These are phyloP conservation scores for Thermophis baileyi DNA, from an alignment of 2,113 vertebrate genomes.

Conservation along the genomic window DNA sequence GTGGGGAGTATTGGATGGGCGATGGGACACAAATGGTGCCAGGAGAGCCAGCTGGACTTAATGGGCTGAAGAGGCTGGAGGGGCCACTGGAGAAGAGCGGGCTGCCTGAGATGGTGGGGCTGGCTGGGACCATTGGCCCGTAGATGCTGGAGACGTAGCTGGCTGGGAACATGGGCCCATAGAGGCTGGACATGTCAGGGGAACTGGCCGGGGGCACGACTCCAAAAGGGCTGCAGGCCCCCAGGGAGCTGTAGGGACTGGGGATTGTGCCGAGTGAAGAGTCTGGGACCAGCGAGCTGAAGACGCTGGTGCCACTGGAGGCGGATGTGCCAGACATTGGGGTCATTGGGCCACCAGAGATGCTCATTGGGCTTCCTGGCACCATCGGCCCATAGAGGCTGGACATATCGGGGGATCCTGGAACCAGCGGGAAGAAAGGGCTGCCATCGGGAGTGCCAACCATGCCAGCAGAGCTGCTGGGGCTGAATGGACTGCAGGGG, in stretches of 20 bases:
- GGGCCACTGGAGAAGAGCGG: background rate
- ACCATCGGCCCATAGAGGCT: background rate
- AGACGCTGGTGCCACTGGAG: too few relatives aligned
- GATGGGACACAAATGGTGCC: background rate
- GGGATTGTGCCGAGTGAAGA: rapidly evolving
- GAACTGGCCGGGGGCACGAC: rapidly evolving
- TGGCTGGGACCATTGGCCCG: background rate
- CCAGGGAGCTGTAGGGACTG: background rate
- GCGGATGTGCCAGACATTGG: too few relatives aligned
- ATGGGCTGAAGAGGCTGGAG: background rate
- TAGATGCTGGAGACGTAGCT: background rate
- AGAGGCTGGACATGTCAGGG: background rate
- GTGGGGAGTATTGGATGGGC: background rate
- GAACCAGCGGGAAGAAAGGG: background rate
- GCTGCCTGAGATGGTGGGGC: background rate
- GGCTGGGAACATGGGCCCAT: background rate
- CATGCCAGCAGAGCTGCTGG: background rate
- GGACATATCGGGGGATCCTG: background rate
- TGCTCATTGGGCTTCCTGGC: rapidly evolving
- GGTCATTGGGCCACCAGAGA: too few relatives aligned
- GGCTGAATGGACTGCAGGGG: background rate
- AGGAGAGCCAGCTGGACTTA: background rate
- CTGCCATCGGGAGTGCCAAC: too few relatives aligned
- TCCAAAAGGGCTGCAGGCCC: background rate
- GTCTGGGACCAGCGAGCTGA: background rate